These are phyloP conservation scores for Vollenhovia emeryi DNA, from an alignment of 1,140 invertebrate genomes.

Conservation along the genomic window DNA sequence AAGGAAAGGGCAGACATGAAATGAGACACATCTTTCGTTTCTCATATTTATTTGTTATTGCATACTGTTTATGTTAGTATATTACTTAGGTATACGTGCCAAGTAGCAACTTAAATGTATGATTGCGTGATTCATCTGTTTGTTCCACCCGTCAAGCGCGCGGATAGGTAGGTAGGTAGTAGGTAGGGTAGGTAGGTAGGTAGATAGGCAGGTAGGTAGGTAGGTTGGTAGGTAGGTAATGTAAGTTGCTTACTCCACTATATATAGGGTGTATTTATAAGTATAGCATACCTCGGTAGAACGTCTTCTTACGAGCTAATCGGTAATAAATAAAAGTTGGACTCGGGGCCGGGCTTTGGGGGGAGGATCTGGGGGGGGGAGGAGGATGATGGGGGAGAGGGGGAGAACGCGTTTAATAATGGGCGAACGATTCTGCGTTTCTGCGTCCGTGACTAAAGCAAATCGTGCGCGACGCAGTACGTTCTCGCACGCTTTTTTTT, in stretches of 20 bases:
- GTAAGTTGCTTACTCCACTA: slow-evolving; percentile 83
- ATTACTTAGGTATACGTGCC: slow-evolving; percentile 86
- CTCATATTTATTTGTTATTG: slow-evolving; percentile 86
- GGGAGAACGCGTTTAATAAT: slow-evolving; percentile 74
- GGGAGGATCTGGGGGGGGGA: background rate
- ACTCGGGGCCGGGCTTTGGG: slow-evolving; percentile 10
- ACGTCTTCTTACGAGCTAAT: slow-evolving; percentile 85
- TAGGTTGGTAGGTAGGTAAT: slow-evolving; percentile 80
- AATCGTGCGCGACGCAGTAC: slow-evolving; percentile 48
- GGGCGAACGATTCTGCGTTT: slow-evolving; percentile 78
- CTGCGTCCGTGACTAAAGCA: slow-evolving; percentile 71
- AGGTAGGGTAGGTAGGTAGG: slow-evolving; percentile 18
- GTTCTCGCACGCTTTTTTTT: slow-evolving; percentile 28
- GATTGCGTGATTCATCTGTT: slow-evolving; percentile 85
- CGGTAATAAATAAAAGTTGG: slow-evolving; percentile 83
- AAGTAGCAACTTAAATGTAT: slow-evolving; percentile 86
- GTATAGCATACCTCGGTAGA: slow-evolving; percentile 85
- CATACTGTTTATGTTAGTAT: slow-evolving; percentile 86
- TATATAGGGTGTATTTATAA: slow-evolving; percentile 86
- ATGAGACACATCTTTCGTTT: slow-evolving; percentile 73
- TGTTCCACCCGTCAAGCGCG: slow-evolving; percentile 82
- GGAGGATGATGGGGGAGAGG: background rate
- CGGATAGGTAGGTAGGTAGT: slow-evolving; percentile 78
- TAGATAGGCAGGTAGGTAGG: background rate
- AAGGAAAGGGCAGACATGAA: background rate